Evolutionary conservation across 2,797 vertebrate genomes (phyloP), one percentile per base, ranked within the genome.

Genomic region (Coracias cyanogaster): DNA sequence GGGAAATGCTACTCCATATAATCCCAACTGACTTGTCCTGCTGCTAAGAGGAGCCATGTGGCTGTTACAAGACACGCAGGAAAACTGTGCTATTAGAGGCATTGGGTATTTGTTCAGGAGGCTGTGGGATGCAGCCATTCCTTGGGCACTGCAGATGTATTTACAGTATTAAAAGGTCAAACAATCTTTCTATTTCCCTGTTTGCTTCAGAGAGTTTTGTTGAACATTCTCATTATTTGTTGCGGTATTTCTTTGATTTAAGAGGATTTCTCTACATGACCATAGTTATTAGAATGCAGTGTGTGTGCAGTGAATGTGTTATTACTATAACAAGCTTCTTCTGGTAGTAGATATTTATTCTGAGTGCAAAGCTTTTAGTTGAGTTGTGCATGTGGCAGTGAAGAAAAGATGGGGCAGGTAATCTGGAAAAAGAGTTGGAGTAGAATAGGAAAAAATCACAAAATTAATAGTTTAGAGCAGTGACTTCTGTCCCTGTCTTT

Each of bases 131-230:
- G 91, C 77, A 94, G 73, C 73, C 55, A 41, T 93, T 95, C 92
- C 82, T 93, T 83, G 66, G 88, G 69, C 82, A 85, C 55, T 87
- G 76, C 89, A 91, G 93, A 83, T 93, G 54, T 93, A 86, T 95
- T 97, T 96, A 97, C 79, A 76, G 94, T 81, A 97, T 97, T 96
- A 96, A 97, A 97, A 97, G 94, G 96, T 97, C 96, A 97, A 95
- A 92, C 88, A 96, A 96, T 97, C 89, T 91, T 97, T 92, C 87
- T 83, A 78, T 96, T 97, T 97, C 91, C 37, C 86, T 66, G 57
- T 93, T 95, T 97, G 90, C 93, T 96, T 94, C 95, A 87, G 80
- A 92, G 92, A 57, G 62, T 92, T 97, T 95, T 96, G 86, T 81
- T 91, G 91, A 96, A 96, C 82, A 89, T 95, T 97, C 82, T 96